Evolutionary conservation across 2,797 vertebrate genomes (phyloP), one percentile per base, ranked within the genome.

Genomic region (Zenarchopterus dispar): DNA sequence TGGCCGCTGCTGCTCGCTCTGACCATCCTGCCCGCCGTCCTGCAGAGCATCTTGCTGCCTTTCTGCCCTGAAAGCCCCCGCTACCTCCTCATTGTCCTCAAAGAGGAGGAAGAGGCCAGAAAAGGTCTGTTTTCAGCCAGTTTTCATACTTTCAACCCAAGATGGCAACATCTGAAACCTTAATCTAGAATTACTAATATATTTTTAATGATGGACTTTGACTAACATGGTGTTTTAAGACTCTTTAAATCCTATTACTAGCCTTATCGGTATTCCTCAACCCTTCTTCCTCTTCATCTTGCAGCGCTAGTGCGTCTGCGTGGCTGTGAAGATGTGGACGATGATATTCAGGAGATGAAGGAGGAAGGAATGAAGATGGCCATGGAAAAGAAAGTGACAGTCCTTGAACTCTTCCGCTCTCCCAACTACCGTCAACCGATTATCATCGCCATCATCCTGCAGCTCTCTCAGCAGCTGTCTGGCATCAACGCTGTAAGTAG

Each of bases 401-500:
- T 98, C 49, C 70, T 62, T 0, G 95, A 98, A 68, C 93, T 99
- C 16, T 98, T 99, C 82, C 92, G 94, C 17, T 93, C 93, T 0
- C 87, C 80, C 0, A 91, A 43, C 68, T 98, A 97, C 80, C 94
- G 92, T 0, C 97, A 99, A 61, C 95, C 97, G 6, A 94, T 98
- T 75, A 73, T 97, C 53, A 95, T 99, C 0, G 93, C 97, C 22
- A 93, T 98, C 18, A 46, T 96, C 54, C 92, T 99, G 19, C 96
- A 99, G 84, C 94, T 98, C 18, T 99, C 97, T 1, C 97, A 99
- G 75, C 98, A 99, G 85, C 89, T 99, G 41, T 99, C 97, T 0
- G 97, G 97, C 70, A 99, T 99, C 90, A 99, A 98, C 19, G 96
- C 96, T n/a, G 97, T 99, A 78, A 93, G 96, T 95, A 22, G 52